Conservation (phyloP, 2,113 vertebrate species). For the Nesogale talazaci region DNA sequence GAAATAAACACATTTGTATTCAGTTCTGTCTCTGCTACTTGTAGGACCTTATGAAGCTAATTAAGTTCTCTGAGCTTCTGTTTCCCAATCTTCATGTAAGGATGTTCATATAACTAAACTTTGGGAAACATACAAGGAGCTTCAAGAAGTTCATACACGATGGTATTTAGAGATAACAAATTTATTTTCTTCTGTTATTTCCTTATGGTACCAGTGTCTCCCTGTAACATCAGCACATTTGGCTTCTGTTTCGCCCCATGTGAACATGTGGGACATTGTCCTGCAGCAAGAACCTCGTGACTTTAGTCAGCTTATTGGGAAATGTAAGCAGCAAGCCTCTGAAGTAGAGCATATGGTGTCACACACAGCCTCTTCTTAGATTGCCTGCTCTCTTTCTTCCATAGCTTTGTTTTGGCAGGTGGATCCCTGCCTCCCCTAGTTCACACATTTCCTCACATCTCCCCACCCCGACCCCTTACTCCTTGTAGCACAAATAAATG, state of each 20-base stretch:
- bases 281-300: conserved; percentile 21
- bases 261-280: background rate
- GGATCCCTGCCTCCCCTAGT: background rate
- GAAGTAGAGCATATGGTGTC: background rate
- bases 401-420: background rate
- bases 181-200: background rate
- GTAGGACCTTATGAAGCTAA: background rate
- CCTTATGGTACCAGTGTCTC: background rate
- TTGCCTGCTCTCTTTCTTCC: background rate
- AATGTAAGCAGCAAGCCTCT: background rate
- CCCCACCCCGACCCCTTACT: background rate
- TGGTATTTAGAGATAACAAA: too few species aligned
- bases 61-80: conserved; percentile 1
- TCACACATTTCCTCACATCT: background rate
- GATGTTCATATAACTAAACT: background rate
- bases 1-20: too few species aligned
- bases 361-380: background rate
- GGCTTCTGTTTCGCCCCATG: background rate
- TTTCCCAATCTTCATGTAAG: background rate
- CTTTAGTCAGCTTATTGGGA: background rate
- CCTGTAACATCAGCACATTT: background rate
- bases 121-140: background rate
- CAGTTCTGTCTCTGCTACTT: too few species aligned
- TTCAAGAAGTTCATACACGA: too few species aligned
- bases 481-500: background rate